Percentiles rank a stretch among this genome's conserved stretches.
These are phyloP conservation scores for Dasypolia templi DNA, from an alignment of 2,888 invertebrate genomes.

Conservation along the genomic window DNA sequence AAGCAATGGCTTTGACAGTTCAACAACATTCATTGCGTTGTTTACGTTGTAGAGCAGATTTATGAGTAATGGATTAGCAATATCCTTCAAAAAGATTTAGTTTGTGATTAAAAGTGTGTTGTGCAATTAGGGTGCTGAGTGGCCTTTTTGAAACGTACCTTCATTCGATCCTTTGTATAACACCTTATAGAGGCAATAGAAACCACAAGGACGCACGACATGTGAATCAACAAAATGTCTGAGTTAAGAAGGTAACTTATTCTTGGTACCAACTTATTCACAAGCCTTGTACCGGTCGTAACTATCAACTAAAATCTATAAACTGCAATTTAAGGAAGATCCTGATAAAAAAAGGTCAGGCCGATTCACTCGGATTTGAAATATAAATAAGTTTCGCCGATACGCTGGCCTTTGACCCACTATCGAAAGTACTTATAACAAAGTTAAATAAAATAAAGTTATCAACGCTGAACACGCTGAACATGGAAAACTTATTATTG, in stretches of 20 bases:
- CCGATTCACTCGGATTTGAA: background rate
- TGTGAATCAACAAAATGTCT: background rate
- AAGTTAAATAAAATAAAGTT: constrained; percentile 3
- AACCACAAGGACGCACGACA: background rate
- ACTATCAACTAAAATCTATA: too few species aligned
- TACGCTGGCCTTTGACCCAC: background rate
- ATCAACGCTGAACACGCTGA: too few species aligned
- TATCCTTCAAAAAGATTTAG: too few species aligned
- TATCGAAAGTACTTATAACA: constrained; percentile 7
- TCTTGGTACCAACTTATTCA: background rate
- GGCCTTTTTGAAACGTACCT: too few species aligned
- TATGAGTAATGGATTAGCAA: too few species aligned
- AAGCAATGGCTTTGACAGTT: too few species aligned
- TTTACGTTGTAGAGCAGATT: too few species aligned
- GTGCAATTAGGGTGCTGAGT: too few species aligned
- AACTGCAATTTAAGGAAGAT: too few species aligned
- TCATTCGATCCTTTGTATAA: background rate
- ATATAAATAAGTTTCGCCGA: background rate
- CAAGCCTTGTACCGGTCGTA: background rate
- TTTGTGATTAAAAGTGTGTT: too few species aligned
- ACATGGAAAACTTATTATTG: constrained; percentile 4
- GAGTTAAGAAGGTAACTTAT: background rate
- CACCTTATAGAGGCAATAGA: background rate
- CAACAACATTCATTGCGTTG: too few species aligned
- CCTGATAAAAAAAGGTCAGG: background rate